Evolutionary conservation across 2,888 invertebrate genomes (phyloP), one percentile per base, ranked within the genome.

Genomic region (Nebria brevicollis): DNA sequence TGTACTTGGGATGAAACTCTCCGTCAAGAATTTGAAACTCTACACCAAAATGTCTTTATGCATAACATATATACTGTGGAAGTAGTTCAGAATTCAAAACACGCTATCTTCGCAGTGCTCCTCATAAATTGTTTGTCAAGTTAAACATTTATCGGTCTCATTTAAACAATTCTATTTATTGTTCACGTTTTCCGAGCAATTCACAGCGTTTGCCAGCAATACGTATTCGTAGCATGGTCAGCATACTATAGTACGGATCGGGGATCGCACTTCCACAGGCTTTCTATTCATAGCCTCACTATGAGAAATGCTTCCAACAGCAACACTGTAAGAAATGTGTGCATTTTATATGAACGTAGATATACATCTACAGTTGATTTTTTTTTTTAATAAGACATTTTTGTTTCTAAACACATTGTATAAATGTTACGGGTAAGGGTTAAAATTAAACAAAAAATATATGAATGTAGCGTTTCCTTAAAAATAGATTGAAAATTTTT

Each of bases 91-190:
- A 77, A 77, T 77, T 77, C 77, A 77, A 77, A 77, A 72, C 77
- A 77, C 72, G 77, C 72, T 77, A 70, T 77, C 77, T 77, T 54
- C 70, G 77, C 77, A 65, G 77, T 54, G 64, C 54, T 77, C 72
- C 77, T 65, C 77, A 77, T 77, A 77, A 77, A 77, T 77, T 77
- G 77, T 77, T 77, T 77, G 77, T 77, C 77, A 77, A 70, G 77
- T 77, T 77, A 77, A 77, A 77, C 77, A 77, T 77, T 77, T 77
- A 77, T 77, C 77, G 77, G 77, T 77, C 77, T 77, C 77, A 77
- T 77, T 77, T 77, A 77, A 72, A 77, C 77, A 77, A 77, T 77
- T 77, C 77, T 77, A 77, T 77, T 77, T 77, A 77, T 77, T 77
- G 77, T 72, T 77, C 77, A 72, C 77, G 77, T 77, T 77, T 77